A percentile compares a stretch with the other conserved stretches of the same genome.
phyloP scores from a whole-genome alignment of 2,113 vertebrate species.

The Sorex fumeus region DNA sequence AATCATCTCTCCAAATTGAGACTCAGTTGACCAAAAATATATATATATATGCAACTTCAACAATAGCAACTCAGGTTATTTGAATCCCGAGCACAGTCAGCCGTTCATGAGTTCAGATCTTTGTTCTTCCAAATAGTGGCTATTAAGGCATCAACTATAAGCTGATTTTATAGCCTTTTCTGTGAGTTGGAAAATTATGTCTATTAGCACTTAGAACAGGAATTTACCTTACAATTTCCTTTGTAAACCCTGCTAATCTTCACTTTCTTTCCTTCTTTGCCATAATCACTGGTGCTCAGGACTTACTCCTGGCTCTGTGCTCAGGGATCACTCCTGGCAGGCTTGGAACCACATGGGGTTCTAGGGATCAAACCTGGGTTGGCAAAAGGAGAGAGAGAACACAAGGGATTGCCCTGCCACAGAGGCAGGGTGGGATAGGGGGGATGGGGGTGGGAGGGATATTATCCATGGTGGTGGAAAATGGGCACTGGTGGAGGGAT shows the following conservation, averaged over 20 bases:
- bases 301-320: too few species aligned
- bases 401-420: too few species aligned
- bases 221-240: conserved; percentile 19
- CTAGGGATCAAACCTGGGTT: too few species aligned
- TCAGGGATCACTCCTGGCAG: too few species aligned
- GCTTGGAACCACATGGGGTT: too few species aligned
- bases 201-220: neutral
- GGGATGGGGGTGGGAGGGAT: too few species aligned
- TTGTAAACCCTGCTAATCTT: neutral
- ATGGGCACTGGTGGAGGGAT: too few species aligned
- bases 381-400: too few species aligned
- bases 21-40: neutral
- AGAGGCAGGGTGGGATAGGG: too few species aligned
- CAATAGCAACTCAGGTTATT: neutral
- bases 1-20: neutral
- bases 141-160: neutral
- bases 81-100: neutral
- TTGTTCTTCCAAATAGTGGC: neutral
- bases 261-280: too few species aligned
- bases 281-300: too few species aligned
- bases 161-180: neutral
- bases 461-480: too few species aligned
- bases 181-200: neutral
- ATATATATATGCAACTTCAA: neutral
- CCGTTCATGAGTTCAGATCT: neutral